A percentile compares a stretch with the other conserved stretches of the same genome.
Evolutionary conservation across 2,113 vertebrate genomes (phyloP).

Genomic region (Plotosus lineatus): DNA sequence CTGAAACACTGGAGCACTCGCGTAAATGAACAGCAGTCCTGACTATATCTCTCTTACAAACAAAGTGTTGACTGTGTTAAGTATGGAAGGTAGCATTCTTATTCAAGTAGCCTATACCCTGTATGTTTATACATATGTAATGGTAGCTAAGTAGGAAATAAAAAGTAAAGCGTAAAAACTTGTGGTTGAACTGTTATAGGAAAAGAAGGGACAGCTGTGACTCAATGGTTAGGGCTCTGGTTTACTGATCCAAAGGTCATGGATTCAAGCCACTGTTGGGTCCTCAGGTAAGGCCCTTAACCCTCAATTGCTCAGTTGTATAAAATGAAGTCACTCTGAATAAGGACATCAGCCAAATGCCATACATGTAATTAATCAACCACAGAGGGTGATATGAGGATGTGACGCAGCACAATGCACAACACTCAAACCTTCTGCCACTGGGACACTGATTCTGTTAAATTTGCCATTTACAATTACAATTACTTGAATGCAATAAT

Average conservation of each 20-base stretch:
- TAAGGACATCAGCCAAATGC: too few species aligned
- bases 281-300: too few species aligned
- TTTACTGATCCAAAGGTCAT: too few species aligned
- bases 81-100: neutral
- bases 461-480: neutral
- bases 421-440: neutral
- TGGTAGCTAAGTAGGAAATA: neutral
- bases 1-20: constrained; percentile 19
- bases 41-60: constrained; percentile 4
- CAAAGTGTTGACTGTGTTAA: neutral
- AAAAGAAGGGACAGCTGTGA: too few species aligned
- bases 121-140: neutral
- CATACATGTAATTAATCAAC: too few species aligned
- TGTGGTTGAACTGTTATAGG: neutral
- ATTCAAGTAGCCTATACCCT: neutral
- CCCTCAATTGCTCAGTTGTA: too few species aligned
- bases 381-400: neutral
- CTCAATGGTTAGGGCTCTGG: too few species aligned
- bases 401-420: neutral
- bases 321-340: too few species aligned
- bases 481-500: too few species aligned
- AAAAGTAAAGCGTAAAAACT: neutral
- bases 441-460: neutral
- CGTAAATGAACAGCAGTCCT: neutral
- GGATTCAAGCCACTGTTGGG: too few species aligned